A percentile compares a stretch with the other conserved stretches of the same genome.
Conservation (phyloP, 1,140 invertebrate species). For the Drosophila willistoni region DNA sequence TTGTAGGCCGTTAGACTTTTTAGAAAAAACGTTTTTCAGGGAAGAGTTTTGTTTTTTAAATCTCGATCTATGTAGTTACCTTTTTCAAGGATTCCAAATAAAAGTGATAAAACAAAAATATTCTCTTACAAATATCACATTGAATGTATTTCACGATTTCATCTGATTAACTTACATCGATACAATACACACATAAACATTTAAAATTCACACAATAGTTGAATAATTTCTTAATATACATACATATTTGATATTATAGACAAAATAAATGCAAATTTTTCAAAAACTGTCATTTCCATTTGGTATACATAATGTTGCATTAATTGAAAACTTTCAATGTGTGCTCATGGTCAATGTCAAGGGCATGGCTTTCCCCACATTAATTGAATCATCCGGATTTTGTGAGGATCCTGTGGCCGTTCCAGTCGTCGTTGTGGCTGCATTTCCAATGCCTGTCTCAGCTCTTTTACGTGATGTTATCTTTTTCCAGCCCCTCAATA, state of each 20-base stretch:
- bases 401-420: conserved; percentile 76
- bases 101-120: no score
- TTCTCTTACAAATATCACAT: conserved; percentile 75
- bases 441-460: conserved; percentile 61
- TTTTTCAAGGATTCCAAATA: background rate
- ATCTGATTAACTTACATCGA: conserved; percentile 62
- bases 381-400: conserved; percentile 72
- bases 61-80: no score
- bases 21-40: no score
- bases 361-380: conserved; percentile 58
- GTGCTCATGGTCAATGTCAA: conserved; percentile 48
- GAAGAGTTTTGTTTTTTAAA: no score
- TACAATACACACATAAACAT: conserved; percentile 43
- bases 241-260: conserved; percentile 57
- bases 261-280: conserved; percentile 47
- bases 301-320: conserved; percentile 31
- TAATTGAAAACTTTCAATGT: background rate
- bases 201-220: conserved; percentile 42
- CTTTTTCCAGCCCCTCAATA: conserved; percentile 79
- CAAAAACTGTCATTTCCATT: conserved; percentile 22
- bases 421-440: conserved; percentile 70
- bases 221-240: conserved; percentile 41
- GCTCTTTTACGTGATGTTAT: conserved; percentile 70
- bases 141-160: conserved; percentile 71
- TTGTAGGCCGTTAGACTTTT: no score